Percentiles rank a stretch among this genome's conserved stretches.
Evolutionary conservation across 2,113 vertebrate genomes (phyloP).

Genomic region (Phocoena phocoena): DNA sequence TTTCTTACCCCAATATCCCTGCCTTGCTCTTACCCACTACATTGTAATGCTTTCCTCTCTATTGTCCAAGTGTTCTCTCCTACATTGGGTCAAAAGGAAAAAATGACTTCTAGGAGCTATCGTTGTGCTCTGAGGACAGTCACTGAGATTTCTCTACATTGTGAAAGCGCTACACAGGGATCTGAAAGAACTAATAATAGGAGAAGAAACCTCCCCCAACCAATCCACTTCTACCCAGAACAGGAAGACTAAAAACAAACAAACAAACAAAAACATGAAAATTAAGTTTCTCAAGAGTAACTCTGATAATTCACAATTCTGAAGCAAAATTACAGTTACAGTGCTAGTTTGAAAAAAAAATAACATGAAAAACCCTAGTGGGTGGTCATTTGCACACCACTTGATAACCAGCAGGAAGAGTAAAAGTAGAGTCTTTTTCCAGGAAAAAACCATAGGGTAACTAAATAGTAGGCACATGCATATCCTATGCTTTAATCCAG

Average conservation of each 20-base stretch:
- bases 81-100: neutral
- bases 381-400: neutral
- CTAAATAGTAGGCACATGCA: conserved; percentile 16
- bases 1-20: neutral
- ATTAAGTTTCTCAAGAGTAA: neutral
- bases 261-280: neutral
- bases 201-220: neutral
- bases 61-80: neutral
- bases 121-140: neutral
- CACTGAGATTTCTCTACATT: neutral
- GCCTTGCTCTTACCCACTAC: neutral
- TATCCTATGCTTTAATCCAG: conserved; percentile 63
- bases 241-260: neutral
- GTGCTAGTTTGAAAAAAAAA: conserved; percentile 59
- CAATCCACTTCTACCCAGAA: neutral
- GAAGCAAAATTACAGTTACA: conserved; percentile 18
- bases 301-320: neutral
- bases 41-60: neutral
- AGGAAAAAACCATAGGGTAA: conserved; percentile 28
- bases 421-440: conserved; percentile 16
- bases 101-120: neutral
- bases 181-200: neutral
- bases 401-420: conserved; percentile 29
- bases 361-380: neutral
- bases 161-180: neutral